These are phyloP conservation scores for Sminthopsis crassicaudata DNA, from an alignment of 2,113 vertebrate genomes.

Conservation along the genomic window DNA sequence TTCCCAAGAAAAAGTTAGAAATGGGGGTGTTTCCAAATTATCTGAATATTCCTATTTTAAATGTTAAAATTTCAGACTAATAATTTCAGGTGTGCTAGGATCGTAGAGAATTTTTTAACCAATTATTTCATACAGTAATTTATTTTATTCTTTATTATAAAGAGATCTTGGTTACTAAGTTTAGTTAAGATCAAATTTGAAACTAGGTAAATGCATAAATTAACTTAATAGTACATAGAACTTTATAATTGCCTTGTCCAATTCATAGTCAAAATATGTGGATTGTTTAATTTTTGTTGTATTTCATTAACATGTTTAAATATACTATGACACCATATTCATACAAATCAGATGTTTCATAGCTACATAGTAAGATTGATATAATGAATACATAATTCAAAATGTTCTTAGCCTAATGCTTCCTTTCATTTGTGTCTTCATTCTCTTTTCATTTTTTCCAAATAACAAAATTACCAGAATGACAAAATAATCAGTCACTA, in stretches of 20 bases:
- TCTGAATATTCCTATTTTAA: not conserved
- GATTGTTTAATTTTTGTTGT: slow-evolving; percentile 20
- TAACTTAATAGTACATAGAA: slow-evolving; percentile 31
- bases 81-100: not conserved
- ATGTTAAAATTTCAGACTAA: not conserved
- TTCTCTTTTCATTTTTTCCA: slow-evolving; percentile 17
- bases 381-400: not conserved
- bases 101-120: not conserved
- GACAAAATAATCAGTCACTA: not conserved
- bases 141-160: slow-evolving; percentile 33
- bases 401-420: slow-evolving; percentile 6
- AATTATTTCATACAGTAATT: not conserved
- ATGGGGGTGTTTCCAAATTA: not conserved
- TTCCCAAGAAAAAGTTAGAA: not conserved
- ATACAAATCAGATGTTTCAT: not conserved
- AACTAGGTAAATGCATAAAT: slow-evolving; percentile 29
- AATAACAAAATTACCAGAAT: not conserved
- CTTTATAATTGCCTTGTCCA: slow-evolving; percentile 11
- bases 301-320: slow-evolving; percentile 16
- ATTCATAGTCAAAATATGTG: not conserved
- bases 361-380: not conserved
- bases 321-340: not conserved
- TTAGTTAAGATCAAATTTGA: slow-evolving; percentile 19
- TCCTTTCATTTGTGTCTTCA: not conserved
- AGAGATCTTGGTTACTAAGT: slow-evolving; percentile 12